These are phyloP conservation scores for Andricus curvator DNA, from an alignment of 2,888 invertebrate species.

Conservation along the genomic window DNA sequence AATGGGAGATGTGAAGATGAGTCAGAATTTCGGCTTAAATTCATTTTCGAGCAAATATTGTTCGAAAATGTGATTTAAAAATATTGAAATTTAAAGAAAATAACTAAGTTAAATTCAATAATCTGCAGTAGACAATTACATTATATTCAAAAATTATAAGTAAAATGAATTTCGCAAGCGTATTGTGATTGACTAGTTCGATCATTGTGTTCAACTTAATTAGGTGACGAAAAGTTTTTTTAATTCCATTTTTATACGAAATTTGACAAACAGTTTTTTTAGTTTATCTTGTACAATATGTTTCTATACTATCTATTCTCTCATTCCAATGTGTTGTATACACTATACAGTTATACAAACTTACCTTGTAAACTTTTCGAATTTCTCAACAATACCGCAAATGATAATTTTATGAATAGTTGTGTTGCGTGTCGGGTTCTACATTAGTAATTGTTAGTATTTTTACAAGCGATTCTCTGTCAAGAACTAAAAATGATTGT, in stretches of 20 bases:
- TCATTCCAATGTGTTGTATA: not conserved
- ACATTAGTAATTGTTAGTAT: not conserved
- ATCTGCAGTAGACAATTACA: conserved; percentile 15
- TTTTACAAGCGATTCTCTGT: not conserved
- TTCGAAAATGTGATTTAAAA: not conserved
- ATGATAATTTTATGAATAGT: not conserved
- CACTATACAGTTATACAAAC: not conserved
- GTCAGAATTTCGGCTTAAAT: conserved; percentile 12
- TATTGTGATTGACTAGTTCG: conserved; percentile 69
- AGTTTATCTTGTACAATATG: conserved; percentile 34
- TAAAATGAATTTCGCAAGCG: conserved; percentile 50
- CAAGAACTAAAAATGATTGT: not conserved
- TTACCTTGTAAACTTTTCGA: not conserved
- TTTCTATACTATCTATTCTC: not conserved
- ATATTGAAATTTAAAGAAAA: conserved; percentile 25
- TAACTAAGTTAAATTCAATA: conserved; percentile 8
- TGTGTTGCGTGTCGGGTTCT: not conserved
- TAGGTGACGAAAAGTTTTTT: conserved; percentile 56
- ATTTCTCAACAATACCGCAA: not conserved
- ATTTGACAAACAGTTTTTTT: conserved; percentile 9
- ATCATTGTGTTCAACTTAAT: conserved; percentile 74
- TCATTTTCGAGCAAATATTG: not conserved
- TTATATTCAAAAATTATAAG: conserved; percentile 3
- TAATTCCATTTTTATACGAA: not conserved
- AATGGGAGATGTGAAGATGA: conserved; percentile 8